Percentiles rank a stretch among this genome's conserved stretches.
Conservation (phyloP, 2,797 vertebrate genomes). For the Aratinga solstitialis region DNA sequence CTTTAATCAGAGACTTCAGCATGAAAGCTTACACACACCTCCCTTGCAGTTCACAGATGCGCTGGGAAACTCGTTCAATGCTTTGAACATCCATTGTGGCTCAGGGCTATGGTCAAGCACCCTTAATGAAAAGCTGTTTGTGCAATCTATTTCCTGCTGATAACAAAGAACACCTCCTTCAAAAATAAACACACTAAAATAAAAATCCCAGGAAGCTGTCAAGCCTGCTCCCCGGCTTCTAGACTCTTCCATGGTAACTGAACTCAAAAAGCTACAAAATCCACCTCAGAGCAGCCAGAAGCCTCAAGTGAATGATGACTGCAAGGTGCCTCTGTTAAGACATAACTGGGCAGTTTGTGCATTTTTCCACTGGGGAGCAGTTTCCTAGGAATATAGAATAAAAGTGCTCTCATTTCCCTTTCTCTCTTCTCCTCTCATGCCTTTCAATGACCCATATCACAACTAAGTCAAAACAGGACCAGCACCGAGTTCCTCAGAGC, state of each 20-base stretch:
- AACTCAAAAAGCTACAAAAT: slow-evolving; percentile 15
- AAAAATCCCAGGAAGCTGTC: slow-evolving; percentile 28
- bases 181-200: slow-evolving; percentile 49
- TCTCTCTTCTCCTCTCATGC: not conserved
- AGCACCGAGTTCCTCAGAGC: not conserved
- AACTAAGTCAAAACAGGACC: not conserved
- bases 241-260: not conserved
- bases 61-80: slow-evolving; percentile 24
- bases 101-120: slow-evolving; percentile 26
- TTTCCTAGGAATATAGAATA: not conserved
- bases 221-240: not conserved
- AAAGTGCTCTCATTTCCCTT: not conserved
- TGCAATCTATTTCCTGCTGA: slow-evolving; percentile 48
- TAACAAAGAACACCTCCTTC: slow-evolving; percentile 21
- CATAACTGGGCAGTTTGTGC: not conserved
- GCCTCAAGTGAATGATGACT: not conserved
- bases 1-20: slow-evolving; percentile 48
- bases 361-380: not conserved
- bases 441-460: not conserved
- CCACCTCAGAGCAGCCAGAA: not conserved
- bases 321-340: not conserved
- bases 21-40: not conserved
- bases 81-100: slow-evolving; percentile 36
- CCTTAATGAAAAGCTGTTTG: slow-evolving; percentile 51
- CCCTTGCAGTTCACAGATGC: not conserved